These are phyloP conservation scores for Myrmecophaga tridactyla DNA, from an alignment of 2,113 vertebrate species.

Conservation along the genomic window DNA sequence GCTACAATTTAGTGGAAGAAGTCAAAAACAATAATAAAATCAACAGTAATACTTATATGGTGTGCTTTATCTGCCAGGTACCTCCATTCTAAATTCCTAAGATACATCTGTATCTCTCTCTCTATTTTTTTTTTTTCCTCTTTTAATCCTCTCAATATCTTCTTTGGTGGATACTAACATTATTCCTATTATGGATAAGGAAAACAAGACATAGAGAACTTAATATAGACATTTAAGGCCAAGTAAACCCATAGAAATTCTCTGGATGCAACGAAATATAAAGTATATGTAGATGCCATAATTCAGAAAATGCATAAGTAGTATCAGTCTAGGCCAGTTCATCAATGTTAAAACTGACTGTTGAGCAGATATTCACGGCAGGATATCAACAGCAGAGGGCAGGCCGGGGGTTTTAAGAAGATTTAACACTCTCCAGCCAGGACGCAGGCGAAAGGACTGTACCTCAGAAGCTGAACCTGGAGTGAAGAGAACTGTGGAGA, in stretches of 20 bases:
- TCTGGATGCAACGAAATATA: background rate
- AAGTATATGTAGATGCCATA: background rate
- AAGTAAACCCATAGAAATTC: background rate
- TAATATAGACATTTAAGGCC: background rate
- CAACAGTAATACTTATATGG: background rate
- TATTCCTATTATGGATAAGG: background rate
- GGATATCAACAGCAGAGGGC: background rate
- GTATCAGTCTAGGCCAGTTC: background rate
- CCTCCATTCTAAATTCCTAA: background rate
- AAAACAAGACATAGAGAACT: slow-evolving; percentile 13
- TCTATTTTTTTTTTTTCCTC: too few relatives aligned
- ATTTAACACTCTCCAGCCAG: background rate
- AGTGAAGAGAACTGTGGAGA: background rate
- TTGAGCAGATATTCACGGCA: background rate
- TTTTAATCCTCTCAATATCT: background rate
- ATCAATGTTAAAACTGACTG: background rate
- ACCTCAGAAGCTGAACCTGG: background rate
- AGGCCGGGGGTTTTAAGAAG: background rate
- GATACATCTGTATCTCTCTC: background rate
- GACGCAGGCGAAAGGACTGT: background rate
- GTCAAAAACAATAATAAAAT: background rate
- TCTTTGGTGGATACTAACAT: background rate
- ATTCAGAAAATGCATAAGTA: background rate
- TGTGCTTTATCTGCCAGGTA: background rate
- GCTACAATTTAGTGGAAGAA: background rate